These are phyloP conservation scores for Amphibalanus amphitrite DNA, from an alignment of 1,140 invertebrate species.

Conservation along the genomic window DNA sequence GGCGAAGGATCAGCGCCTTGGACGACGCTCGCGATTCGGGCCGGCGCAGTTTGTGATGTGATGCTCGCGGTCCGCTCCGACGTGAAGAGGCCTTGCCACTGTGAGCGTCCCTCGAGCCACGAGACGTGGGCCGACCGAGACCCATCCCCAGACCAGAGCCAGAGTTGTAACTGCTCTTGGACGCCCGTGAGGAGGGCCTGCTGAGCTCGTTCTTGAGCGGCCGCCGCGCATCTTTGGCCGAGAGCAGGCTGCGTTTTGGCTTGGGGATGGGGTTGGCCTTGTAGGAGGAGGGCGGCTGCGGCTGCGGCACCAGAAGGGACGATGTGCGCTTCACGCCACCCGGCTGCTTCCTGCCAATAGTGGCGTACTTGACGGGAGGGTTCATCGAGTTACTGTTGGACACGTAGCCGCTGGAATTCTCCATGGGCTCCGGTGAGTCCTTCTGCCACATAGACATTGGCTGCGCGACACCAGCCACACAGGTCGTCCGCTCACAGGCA, in stretches of 20 bases:
- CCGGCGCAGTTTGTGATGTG: not conserved
- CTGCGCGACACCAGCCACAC: not conserved
- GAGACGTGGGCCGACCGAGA: not conserved
- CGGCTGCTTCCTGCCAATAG: not conserved
- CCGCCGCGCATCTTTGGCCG: not conserved
- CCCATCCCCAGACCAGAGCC: not conserved
- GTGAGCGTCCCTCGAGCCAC: not conserved
- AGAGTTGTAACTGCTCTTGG: not conserved
- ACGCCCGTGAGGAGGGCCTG: not conserved
- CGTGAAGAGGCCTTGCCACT: not conserved
- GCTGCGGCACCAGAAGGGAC: not conserved
- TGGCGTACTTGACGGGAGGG: not conserved
- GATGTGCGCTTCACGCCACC: not conserved
- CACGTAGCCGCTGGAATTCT: constrained; percentile 1
- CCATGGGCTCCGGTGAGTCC: not conserved
- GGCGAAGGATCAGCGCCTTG: not conserved
- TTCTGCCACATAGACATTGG: not conserved
- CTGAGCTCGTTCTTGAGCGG: not conserved
- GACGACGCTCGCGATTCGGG: not conserved
- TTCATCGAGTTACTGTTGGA: constrained; percentile 5
- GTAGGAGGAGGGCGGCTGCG: not conserved
- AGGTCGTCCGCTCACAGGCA: not conserved
- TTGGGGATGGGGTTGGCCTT: not conserved
- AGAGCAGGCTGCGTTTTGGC: not conserved
- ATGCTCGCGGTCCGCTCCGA: not conserved